A percentile compares a stretch with the other conserved stretches of the same genome.
Conservation (phyloP, 1,140 invertebrate genomes). For the Tetraneura akinire region DNA sequence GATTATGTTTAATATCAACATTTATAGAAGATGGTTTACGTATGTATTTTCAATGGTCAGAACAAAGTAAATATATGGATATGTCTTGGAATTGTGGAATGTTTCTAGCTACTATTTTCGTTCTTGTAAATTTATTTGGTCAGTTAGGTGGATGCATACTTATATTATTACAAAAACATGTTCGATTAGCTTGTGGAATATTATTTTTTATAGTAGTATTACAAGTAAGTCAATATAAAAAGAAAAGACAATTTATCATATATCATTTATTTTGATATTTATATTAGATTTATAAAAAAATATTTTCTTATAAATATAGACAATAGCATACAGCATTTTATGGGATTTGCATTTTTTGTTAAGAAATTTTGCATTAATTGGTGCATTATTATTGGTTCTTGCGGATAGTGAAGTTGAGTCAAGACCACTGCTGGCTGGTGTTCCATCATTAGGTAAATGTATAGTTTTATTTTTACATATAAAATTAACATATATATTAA, state of each 20-base stretch:
- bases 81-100: slow-evolving; percentile 97
- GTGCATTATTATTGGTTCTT: slow-evolving; percentile 89
- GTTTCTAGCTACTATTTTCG: slow-evolving; percentile 89
- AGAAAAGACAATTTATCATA: too few species aligned
- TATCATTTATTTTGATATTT: too few species aligned
- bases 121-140: slow-evolving; percentile 90
- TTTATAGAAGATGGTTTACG: slow-evolving; percentile 98
- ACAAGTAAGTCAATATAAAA: slow-evolving; percentile 67
- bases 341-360: slow-evolving; percentile 97
- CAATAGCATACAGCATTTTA: slow-evolving; percentile 95
- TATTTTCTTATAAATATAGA: slow-evolving; percentile 66
- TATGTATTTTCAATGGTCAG: slow-evolving; percentile 99
- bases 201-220: slow-evolving; percentile 95
- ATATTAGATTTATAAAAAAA: background rate
- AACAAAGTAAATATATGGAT: slow-evolving; percentile 98
- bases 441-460: slow-evolving; percentile 80
- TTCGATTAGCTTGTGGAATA: slow-evolving; percentile 91
- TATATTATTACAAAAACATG: slow-evolving; percentile 90
- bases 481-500: background rate
- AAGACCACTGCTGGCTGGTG: slow-evolving; percentile 94
- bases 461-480: background rate
- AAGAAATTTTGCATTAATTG: slow-evolving; percentile 93
- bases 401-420: slow-evolving; percentile 93
- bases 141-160: slow-evolving; percentile 94
- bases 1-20: slow-evolving; percentile 97